Evolutionary conservation across 1,140 invertebrate genomes (phyloP).

Genomic region (Cataglyphis hispanica): DNA sequence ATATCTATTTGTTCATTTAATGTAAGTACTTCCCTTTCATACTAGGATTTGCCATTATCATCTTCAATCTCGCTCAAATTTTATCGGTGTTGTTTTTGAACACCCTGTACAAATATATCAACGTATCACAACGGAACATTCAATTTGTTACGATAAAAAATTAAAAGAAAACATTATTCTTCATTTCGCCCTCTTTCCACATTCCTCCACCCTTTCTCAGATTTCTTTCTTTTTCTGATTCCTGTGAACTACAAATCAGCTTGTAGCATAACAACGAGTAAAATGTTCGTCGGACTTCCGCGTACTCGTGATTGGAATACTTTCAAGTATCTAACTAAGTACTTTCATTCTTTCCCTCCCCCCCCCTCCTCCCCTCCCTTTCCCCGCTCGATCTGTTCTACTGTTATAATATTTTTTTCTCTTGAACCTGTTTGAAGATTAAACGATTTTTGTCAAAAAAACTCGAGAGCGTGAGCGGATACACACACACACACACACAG

Average conservation of each 20-base stretch:
- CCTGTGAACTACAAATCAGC: conserved; percentile 31
- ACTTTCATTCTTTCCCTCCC: conserved; percentile 44
- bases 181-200: conserved; percentile 43
- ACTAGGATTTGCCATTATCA: conserved; percentile 17
- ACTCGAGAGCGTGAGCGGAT: conserved; percentile 66
- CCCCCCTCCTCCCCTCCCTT: not conserved
- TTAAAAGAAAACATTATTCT: conserved; percentile 60
- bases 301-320: conserved; percentile 80
- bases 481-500: not conserved
- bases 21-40: conserved; percentile 3
- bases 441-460: conserved; percentile 80
- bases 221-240: conserved; percentile 32
- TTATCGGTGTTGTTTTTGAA: conserved; percentile 29
- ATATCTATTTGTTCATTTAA: conserved; percentile 36
- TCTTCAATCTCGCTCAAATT: conserved; percentile 10
- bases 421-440: conserved; percentile 80
- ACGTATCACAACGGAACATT: conserved; percentile 10
- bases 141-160: conserved; percentile 43
- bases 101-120: conserved; percentile 52
- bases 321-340: conserved; percentile 77
- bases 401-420: conserved; percentile 72
- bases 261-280: conserved; percentile 57
- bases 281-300: conserved; percentile 76
- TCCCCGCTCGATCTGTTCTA: not conserved
- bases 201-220: not conserved